phyloP scores from a whole-genome alignment of 2,888 invertebrate genomes.

The Cephus spinipes region DNA sequence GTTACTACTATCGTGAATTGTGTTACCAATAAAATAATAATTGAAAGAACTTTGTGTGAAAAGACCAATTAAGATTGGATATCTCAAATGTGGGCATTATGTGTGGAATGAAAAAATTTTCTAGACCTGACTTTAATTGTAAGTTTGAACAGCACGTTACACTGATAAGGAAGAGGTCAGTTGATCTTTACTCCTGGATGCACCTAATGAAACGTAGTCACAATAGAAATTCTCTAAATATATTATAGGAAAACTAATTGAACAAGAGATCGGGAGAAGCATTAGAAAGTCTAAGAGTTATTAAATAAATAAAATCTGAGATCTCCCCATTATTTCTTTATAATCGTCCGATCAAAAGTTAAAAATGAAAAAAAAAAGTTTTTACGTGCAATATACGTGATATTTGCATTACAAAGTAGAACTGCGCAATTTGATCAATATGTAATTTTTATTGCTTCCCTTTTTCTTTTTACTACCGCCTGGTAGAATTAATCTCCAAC shows the following conservation, averaged over 20 bases:
- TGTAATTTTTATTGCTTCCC: neutral
- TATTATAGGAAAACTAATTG: no score
- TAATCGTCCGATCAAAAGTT: neutral
- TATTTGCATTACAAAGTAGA: neutral
- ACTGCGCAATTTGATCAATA: neutral
- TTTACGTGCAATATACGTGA: neutral
- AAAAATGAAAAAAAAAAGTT: neutral
- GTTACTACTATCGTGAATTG: neutral
- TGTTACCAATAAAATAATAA: neutral
- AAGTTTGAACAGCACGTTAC: neutral
- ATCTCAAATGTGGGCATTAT: neutral
- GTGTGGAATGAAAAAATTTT: neutral
- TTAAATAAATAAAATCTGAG: neutral
- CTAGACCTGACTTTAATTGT: neutral
- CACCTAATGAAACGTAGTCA: neutral
- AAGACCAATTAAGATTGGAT: neutral
- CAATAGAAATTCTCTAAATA: no score
- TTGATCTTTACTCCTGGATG: neutral
- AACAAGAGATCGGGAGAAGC: no score
- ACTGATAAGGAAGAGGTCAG: neutral
- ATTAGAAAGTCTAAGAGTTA: neutral
- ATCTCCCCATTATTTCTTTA: neutral
- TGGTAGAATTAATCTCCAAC: neutral
- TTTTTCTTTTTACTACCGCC: neutral
- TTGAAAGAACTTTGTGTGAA: neutral